A percentile compares a stretch with the other conserved stretches of the same genome.
phyloP scores from a whole-genome alignment of 2,113 vertebrate species.

The Columbina picui region DNA sequence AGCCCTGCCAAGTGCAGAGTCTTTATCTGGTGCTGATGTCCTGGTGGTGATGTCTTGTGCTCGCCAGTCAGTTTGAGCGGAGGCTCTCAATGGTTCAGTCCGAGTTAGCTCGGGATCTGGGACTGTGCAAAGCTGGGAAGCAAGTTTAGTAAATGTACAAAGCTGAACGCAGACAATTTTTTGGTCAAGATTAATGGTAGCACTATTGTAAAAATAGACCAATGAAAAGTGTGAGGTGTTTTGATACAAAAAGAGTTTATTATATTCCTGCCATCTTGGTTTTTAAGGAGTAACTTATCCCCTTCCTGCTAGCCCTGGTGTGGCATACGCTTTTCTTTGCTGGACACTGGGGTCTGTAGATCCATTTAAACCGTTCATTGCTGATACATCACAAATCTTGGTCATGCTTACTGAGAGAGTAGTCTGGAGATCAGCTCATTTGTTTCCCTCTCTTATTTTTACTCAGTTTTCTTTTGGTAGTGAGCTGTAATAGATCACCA shows the following conservation, averaged over 20 bases:
- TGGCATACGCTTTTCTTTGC: neutral
- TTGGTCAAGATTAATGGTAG: neutral
- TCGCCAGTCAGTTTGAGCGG: neutral
- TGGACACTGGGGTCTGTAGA: neutral
- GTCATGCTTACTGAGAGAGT: neutral
- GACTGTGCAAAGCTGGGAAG: neutral
- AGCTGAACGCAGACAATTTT: neutral
- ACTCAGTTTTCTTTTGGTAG: neutral
- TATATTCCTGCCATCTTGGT: neutral
- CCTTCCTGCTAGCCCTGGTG: neutral
- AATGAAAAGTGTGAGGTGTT: neutral
- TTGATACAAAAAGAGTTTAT: neutral
- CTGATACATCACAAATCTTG: neutral
- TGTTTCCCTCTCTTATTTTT: neutral
- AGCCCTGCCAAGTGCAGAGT: neutral
- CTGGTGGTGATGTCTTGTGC: neutral
- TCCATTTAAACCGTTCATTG: neutral
- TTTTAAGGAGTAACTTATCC: neutral
- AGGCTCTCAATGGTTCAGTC: neutral
- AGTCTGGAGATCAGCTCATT: neutral
- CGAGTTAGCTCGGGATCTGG: neutral
- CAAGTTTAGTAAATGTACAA: neutral
- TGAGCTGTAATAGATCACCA: neutral
- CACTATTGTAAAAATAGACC: neutral
- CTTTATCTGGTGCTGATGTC: neutral